Conservation (phyloP, 2,113 vertebrate genomes). For the Xenopus laevis region DNA sequence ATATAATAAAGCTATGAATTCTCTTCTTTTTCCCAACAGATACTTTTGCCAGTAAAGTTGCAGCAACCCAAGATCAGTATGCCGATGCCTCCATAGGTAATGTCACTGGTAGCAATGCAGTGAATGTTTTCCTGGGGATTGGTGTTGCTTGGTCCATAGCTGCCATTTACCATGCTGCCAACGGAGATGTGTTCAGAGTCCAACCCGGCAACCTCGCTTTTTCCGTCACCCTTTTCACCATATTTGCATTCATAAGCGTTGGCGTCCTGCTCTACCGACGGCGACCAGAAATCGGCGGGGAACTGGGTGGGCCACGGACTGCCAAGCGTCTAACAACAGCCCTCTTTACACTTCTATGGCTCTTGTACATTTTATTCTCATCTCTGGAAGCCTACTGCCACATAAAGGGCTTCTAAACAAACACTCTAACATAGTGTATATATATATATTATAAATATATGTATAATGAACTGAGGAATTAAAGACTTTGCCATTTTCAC, state of each 20-base stretch:
- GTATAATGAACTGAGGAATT: constrained; percentile 69
- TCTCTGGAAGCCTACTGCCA: constrained; percentile 98
- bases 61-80: constrained; percentile 91
- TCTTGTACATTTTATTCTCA: constrained; percentile 94
- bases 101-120: constrained; percentile 93
- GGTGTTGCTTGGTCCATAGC: constrained; percentile 97
- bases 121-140: constrained; percentile 96
- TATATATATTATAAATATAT: constrained; percentile 64
- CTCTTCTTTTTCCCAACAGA: constrained; percentile 66
- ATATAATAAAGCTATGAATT: not conserved
- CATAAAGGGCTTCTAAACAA: constrained; percentile 86
- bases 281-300: constrained; percentile 88
- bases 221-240: constrained; percentile 96
- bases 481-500: constrained; percentile 72
- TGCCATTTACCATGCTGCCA: constrained; percentile 80
- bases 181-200: constrained; percentile 77
- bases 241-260: constrained; percentile 93
- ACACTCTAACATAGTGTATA: constrained; percentile 59
- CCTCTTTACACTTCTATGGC: constrained; percentile 92
- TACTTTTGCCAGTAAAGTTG: constrained; percentile 94
- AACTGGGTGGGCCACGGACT: constrained; percentile 88
- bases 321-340: constrained; percentile 83
- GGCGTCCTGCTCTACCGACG: constrained; percentile 91
- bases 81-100: constrained; percentile 96
- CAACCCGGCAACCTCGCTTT: constrained; percentile 89